phyloP scores from a whole-genome alignment of 2,888 invertebrate genomes.

The Drosophila antonietae region DNA sequence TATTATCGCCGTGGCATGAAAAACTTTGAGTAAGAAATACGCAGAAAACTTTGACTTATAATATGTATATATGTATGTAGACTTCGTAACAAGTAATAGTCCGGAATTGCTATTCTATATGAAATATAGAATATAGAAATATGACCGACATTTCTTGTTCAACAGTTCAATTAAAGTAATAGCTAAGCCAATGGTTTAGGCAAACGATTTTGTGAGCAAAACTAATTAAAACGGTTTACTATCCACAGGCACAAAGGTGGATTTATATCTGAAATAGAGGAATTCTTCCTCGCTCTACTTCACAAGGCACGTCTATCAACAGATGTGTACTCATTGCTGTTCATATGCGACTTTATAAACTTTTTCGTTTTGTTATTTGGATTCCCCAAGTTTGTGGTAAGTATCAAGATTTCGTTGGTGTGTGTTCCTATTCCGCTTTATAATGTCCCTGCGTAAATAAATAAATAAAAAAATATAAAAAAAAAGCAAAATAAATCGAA shows the following conservation, averaged over 20 bases:
- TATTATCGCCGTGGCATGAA: conserved; percentile 50
- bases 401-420: conserved; percentile 69
- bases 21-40: conserved; percentile 1
- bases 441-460: too few relatives aligned
- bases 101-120: too few relatives aligned
- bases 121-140: too few relatives aligned
- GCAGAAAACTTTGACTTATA: not conserved
- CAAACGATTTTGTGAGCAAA: not conserved
- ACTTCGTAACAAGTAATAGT: too few relatives aligned
- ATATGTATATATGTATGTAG: too few relatives aligned
- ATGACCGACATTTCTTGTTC: too few relatives aligned
- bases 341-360: conserved; percentile 98
- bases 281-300: conserved; percentile 88
- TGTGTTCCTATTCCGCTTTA: too few relatives aligned
- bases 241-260: conserved; percentile 47
- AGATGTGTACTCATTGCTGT: conserved; percentile 97
- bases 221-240: not conserved
- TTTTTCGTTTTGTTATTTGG: conserved; percentile 98
- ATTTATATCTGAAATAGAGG: conserved; percentile 83
- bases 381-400: conserved; percentile 97
- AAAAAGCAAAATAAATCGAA: too few relatives aligned
- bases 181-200: not conserved
- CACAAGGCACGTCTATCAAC: conserved; percentile 76
- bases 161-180: too few relatives aligned
- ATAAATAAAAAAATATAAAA: too few relatives aligned